Percentiles rank a stretch among this genome's conserved stretches.
Evolutionary conservation across 2,113 vertebrate species (phyloP).

Genomic region (Gambusia holbrooki): DNA sequence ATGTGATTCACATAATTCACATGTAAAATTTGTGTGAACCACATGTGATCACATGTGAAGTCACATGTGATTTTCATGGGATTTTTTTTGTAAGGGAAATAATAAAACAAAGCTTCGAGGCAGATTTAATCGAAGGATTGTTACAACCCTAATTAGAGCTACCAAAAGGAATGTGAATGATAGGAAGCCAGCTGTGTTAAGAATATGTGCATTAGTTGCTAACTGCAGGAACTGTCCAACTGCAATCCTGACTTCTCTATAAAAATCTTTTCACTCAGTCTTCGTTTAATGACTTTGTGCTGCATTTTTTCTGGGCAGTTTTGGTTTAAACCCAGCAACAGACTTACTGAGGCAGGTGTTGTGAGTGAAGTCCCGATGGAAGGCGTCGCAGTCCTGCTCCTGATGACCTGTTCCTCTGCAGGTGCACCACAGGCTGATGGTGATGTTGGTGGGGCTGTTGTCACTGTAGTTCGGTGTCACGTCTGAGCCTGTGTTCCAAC

Average conservation of each 20-base stretch:
- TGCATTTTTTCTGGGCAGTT: background rate
- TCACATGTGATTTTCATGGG: too few relatives aligned
- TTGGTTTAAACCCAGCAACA: background rate
- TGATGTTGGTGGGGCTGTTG: conserved; percentile 85
- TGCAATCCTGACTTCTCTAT: too few relatives aligned
- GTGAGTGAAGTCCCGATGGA: conserved; percentile 90
- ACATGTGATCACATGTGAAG: too few relatives aligned
- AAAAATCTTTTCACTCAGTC: too few relatives aligned
- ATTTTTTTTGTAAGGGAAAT: too few relatives aligned
- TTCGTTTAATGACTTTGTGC: background rate
- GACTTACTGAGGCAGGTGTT: conserved; percentile 93
- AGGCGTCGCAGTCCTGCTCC: conserved; percentile 89
- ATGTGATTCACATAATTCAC: too few relatives aligned
- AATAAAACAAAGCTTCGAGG: too few relatives aligned
- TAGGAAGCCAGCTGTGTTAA: background rate
- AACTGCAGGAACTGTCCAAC: background rate
- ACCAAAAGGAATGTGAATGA: background rate
- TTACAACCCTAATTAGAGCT: too few relatives aligned
- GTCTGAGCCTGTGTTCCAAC: conserved; percentile 84
- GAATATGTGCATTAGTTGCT: background rate
- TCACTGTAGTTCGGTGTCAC: conserved; percentile 93
- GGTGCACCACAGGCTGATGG: conserved; percentile 90
- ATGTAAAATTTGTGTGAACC: too few relatives aligned
- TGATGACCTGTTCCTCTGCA: conserved; percentile 88
- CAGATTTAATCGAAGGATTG: too few relatives aligned